Evolutionary conservation across 92 coral and sea anemone genomes (phyloP).

Genomic region (Paragorgia papillata): DNA sequence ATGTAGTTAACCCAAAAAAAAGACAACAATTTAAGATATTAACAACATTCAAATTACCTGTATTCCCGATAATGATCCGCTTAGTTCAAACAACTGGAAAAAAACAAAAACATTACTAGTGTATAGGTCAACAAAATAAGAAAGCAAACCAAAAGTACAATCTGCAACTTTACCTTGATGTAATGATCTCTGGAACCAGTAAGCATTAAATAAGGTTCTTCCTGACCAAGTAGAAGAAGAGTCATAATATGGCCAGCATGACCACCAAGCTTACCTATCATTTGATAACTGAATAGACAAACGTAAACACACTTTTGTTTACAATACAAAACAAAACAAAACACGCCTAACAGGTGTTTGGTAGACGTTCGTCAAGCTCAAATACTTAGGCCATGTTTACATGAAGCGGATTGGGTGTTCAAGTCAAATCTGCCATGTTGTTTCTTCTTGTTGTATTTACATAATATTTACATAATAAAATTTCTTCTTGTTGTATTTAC

Average conservation of each 20-base stretch:
- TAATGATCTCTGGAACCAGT: conserved; percentile 98
- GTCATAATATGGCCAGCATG: conserved; percentile 97
- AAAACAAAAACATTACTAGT: not conserved
- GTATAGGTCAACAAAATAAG: not conserved
- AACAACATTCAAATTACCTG: conserved; percentile 59
- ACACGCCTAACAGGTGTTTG: too few relatives aligned
- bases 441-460: too few relatives aligned
- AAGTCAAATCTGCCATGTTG: too few relatives aligned
- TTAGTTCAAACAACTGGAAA: conserved; percentile 80
- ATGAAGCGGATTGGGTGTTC: too few relatives aligned
- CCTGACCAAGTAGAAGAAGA: conserved; percentile 64
- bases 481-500: too few relatives aligned
- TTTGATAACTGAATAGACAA: conserved; percentile 67
- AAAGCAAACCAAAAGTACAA: not conserved
- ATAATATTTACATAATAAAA: too few relatives aligned
- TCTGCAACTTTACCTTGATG: conserved; percentile 69
- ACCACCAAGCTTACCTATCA: conserved; percentile 96
- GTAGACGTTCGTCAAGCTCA: too few relatives aligned
- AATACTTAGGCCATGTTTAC: too few relatives aligned
- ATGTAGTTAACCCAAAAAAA: too few relatives aligned
- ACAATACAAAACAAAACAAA: too few relatives aligned
- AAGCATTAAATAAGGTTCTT: conserved; percentile 73
- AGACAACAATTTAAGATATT: not conserved
- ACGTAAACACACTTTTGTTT: too few relatives aligned
- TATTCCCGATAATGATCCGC: conserved; percentile 77